phyloP scores from a whole-genome alignment of 2,888 invertebrate genomes.

The Noctuana brunneofusca region DNA sequence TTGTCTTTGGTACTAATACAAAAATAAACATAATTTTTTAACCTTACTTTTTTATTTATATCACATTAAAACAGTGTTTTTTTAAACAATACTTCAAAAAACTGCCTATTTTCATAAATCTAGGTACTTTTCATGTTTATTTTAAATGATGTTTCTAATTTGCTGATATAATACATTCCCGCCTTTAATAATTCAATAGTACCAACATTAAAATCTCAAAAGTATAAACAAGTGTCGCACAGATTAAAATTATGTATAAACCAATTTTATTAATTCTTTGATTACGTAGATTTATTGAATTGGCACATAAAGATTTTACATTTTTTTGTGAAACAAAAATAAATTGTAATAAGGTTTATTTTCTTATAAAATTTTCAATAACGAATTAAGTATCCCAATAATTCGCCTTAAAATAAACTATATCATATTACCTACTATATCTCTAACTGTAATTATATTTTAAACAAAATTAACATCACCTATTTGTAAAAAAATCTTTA shows the following conservation, averaged over 20 bases:
- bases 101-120: background rate
- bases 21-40: slow-evolving; percentile 16
- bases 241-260: slow-evolving; percentile 5
- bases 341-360: too few relatives aligned
- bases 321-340: too few relatives aligned
- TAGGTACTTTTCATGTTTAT: background rate
- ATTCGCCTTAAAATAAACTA: background rate
- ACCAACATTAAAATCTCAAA: slow-evolving; percentile 7
- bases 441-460: too few relatives aligned
- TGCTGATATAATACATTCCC: slow-evolving; percentile 3
- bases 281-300: background rate
- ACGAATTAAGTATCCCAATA: background rate
- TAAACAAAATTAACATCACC: too few relatives aligned
- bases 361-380: too few relatives aligned
- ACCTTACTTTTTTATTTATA: slow-evolving; percentile 4
- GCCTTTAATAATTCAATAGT: slow-evolving; percentile 12
- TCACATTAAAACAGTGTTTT: background rate
- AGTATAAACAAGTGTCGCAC: slow-evolving; percentile 11
- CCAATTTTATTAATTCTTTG: background rate
- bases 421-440: background rate
- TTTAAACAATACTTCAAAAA: background rate
- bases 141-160: background rate
- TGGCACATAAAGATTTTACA: too few relatives aligned
- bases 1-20: slow-evolving; percentile 8
- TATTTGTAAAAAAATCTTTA: too few relatives aligned